phyloP scores from a whole-genome alignment of 2,888 invertebrate genomes.

The Chromoteleia sp. region DNA sequence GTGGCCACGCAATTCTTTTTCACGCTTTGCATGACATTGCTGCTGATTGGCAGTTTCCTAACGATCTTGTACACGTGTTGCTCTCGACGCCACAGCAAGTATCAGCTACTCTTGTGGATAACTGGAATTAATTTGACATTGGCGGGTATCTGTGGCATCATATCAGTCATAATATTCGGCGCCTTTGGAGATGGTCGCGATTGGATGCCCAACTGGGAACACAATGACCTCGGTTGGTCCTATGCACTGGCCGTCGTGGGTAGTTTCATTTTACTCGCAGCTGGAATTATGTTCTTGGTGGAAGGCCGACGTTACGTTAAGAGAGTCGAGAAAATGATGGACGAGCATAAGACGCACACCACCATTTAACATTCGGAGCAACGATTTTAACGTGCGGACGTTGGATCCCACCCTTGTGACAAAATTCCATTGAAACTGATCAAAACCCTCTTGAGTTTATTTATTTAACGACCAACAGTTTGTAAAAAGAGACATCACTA shows the following conservation, averaged over 20 bases:
- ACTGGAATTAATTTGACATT: constrained; percentile 90
- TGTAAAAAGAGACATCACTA: too few species aligned
- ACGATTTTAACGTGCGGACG: background rate
- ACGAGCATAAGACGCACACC: constrained; percentile 89
- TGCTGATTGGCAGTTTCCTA: constrained; percentile 91
- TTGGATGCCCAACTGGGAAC: constrained; percentile 98
- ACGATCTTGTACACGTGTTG: constrained; percentile 90
- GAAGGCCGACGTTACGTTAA: constrained; percentile 93
- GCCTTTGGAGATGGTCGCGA: constrained; percentile 95
- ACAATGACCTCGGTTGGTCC: constrained; percentile 97
- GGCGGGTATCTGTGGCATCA: constrained; percentile 91
- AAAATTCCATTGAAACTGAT: too few species aligned
- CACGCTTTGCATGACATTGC: constrained; percentile 93
- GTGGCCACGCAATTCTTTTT: constrained; percentile 97
- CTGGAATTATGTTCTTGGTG: constrained; percentile 92
- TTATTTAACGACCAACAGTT: too few species aligned
- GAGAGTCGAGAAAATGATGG: constrained; percentile 89
- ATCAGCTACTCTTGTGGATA: constrained; percentile 90
- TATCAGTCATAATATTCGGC: constrained; percentile 95
- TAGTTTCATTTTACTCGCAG: constrained; percentile 90
- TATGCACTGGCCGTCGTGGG: constrained; percentile 94
- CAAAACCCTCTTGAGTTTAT: too few species aligned
- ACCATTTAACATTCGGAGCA: constrained; percentile 87
- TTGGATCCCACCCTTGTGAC: too few species aligned
- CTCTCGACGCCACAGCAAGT: constrained; percentile 91